Base-by-base conservation (phyloP, 2,797 vertebrate species). In the Eupleurogrammus muticus region DNA sequence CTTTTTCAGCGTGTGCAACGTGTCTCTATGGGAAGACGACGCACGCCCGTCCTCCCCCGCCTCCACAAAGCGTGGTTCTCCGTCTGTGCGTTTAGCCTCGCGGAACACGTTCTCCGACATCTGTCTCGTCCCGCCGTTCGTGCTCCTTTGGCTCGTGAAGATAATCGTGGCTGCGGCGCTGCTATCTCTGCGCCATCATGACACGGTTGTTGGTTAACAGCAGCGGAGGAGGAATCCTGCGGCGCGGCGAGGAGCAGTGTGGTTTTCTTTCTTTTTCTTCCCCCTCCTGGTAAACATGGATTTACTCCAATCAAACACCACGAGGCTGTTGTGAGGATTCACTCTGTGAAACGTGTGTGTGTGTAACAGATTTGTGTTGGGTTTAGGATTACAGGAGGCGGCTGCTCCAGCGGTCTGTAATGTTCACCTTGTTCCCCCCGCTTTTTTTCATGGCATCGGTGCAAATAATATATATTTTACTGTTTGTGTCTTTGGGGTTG, bases 381-480 rank as follows among this genome's bases (percentile, higher is more conserved):
- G 80, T 72, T 58, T 51, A 36, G 52, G 46, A 56, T 74, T 61
- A 65, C 79, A 71, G 64, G 77, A 46, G 48, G 73, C 48, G 44
- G 47, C 23, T 1, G 47, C 44, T 64, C 40, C 38, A 21, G 49
- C 36, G n/a, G 66, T 52, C 59, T 5, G 68, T 63, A 32, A 61
- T 64, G 67, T 74, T 78, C 70, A 67, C 38, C 20, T 71, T 17
- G 60, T 36, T n/a, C n/a, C n/a, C 20, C 54, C 47, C 2, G 48
- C 32, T 58, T 66, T 65, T 82, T 72, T 71, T 51, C 74, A 70
- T 4, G 7, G 77, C 53, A 17, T 58, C 17, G 0, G 12, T 24
- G 66, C n/a, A n/a, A n/a, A n/a, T n/a, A 78, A 86, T 81, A 86
- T 75, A 79, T 69, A 57, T 11, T 5, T 0, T 0, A 35, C 9